Base-by-base conservation (phyloP, 2,113 vertebrate genomes). In the Mus spicilegus region DNA sequence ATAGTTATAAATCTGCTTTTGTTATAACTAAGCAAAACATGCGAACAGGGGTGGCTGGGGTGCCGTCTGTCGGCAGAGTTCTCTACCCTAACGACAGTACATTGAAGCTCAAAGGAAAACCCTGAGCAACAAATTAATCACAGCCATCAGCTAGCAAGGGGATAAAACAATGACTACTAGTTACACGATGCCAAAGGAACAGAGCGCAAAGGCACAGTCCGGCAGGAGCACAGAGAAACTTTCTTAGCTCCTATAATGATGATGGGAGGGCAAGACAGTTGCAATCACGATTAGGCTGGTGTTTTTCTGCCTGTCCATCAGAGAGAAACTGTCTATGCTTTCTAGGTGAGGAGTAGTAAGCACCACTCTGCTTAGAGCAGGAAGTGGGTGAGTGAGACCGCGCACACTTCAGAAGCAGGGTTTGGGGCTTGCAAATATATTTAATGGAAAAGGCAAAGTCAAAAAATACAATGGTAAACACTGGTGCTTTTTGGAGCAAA, bases 121-220 rank as follows among this genome's bases (percentile, higher is more conserved):
- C 97, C 97, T 98, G 98, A 98, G 98, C 99, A 99, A 99, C 98
- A 99, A 99, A 99, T 99, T 99, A 98, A 98, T 98, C 98, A 96
- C 98, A 98, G 98, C 99, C 98, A 98, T 98, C 98, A 98, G 98
- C 98, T 98, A 99, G 98, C 98, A 98, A 98, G 98, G 96, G 98
- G 98, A 98, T 98, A 97, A 96, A 98, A 97, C 98, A 98, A 99
- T 99, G 99, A 99, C 98, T 98, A 98, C 98, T 98, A 98, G 99
- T 98, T 97, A 98, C 97, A 98, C 95, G 98, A 98, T 96, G 97
- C 98, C 98, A 98, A 99, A 99, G 97, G 97, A 98, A 98, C 98
- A 97, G 97, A 97, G 98, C 98, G 98, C 98, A 98, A 98, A 98
- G 96, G 97, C 96, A 97, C 97, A 97, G 97, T 97, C 98, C 97